A percentile compares a stretch with the other conserved stretches of the same genome.
phyloP scores from a whole-genome alignment of 1,140 invertebrate genomes.

The Drosophila pallidifrons region DNA sequence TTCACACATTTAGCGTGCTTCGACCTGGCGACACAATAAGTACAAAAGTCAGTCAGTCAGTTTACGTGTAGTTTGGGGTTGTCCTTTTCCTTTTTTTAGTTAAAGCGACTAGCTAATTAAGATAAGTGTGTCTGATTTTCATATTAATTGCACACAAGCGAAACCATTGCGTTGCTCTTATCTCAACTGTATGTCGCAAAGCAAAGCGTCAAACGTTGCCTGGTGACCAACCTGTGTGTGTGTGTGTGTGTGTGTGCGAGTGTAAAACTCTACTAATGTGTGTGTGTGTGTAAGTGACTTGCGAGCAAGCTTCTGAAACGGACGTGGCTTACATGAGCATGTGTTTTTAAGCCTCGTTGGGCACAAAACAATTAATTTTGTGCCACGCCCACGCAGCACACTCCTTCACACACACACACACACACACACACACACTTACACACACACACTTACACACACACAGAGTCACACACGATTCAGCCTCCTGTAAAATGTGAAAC shows the following conservation, averaged over 20 bases:
- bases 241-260: constrained; percentile 2
- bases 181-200: constrained; percentile 72
- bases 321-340: constrained; percentile 80
- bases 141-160: constrained; percentile 78
- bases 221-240: constrained; percentile 31
- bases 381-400: constrained; percentile 54
- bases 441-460: constrained; percentile 7
- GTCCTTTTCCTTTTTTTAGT: constrained; percentile 59
- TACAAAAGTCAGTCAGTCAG: background rate
- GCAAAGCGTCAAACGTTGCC: constrained; percentile 71
- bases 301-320: constrained; percentile 53
- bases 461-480: constrained; percentile 53
- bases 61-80: constrained; percentile 38
- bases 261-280: constrained; percentile 1
- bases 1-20: constrained; percentile 28
- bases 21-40: background rate
- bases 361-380: constrained; percentile 82
- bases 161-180: constrained; percentile 53
- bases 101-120: constrained; percentile 79
- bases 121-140: constrained; percentile 84
- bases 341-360: constrained; percentile 81
- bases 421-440: constrained; percentile 6
- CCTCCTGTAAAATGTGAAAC: constrained; percentile 80
- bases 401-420: constrained; percentile 25
- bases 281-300: constrained; percentile 9